A percentile compares a stretch with the other conserved stretches of the same genome.
phyloP scores from a whole-genome alignment of 92 coral and sea anemone genomes.

The Epizoanthus fatuus region DNA sequence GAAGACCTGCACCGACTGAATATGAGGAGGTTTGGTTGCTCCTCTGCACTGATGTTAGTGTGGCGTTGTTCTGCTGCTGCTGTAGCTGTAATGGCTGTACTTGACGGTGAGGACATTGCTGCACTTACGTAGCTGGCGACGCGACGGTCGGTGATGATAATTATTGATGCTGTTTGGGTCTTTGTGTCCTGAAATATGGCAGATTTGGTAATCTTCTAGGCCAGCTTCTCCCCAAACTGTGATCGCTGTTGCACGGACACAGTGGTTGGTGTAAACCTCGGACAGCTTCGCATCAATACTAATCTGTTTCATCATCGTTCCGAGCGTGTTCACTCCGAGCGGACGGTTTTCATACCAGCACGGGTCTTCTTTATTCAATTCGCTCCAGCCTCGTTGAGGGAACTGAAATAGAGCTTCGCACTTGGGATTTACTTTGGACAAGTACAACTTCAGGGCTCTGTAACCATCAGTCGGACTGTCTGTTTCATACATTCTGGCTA shows the following conservation, averaged over 20 bases:
- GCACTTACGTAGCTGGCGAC: constrained; percentile 16
- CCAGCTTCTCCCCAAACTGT: constrained; percentile 68
- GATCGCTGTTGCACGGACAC: constrained; percentile 60
- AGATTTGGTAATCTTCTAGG: constrained; percentile 48
- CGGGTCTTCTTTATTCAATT: background rate
- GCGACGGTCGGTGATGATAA: constrained; percentile 5
- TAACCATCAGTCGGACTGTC: background rate
- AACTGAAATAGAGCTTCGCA: constrained; percentile 69
- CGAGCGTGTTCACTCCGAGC: constrained; percentile 62
- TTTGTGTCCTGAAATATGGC: constrained; percentile 61
- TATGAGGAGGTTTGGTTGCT: background rate
- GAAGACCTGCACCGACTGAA: constrained; percentile 3
- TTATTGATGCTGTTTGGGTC: constrained; percentile 17
- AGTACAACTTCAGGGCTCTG: background rate
- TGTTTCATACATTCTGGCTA: background rate
- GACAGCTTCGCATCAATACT: constrained; percentile 45
- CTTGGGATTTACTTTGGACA: constrained; percentile 54
- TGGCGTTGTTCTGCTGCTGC: too few species aligned
- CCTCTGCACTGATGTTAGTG: too few species aligned
- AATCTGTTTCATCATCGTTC: constrained; percentile 57
- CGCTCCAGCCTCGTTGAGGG: constrained; percentile 54
- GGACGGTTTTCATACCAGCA: constrained; percentile 70
- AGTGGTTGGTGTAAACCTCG: constrained; percentile 52
- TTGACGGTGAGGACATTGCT: constrained; percentile 20
- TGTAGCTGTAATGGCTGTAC: too few species aligned